Percentiles rank a stretch among this genome's conserved stretches.
phyloP scores from a whole-genome alignment of 2,113 vertebrate genomes.

The Equus przewalskii region DNA sequence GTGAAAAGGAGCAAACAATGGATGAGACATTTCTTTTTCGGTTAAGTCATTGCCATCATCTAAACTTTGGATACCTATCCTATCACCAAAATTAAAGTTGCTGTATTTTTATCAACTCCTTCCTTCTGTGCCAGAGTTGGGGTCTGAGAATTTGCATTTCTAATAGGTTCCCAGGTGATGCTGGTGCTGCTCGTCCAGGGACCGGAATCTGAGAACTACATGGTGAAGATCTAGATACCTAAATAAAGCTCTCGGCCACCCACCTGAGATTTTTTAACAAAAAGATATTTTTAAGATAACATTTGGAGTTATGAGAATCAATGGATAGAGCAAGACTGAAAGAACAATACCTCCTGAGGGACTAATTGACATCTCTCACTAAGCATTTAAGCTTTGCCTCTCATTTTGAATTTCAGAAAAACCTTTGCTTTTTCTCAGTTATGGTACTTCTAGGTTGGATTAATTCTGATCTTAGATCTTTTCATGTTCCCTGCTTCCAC shows the following conservation, averaged over 20 bases:
- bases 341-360: background rate
- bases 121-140: background rate
- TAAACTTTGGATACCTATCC: background rate
- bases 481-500: background rate
- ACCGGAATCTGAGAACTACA: background rate
- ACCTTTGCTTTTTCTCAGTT: background rate
- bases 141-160: background rate
- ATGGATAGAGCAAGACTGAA: background rate
- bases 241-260: background rate
- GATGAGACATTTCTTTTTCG: background rate
- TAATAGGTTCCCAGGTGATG: background rate
- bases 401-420: conserved; percentile 37
- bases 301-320: conserved; percentile 32
- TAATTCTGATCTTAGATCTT: conserved; percentile 36
- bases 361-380: background rate
- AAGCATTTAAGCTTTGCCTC: background rate
- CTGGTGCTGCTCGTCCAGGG: background rate
- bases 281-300: conserved; percentile 1
- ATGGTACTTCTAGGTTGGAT: background rate
- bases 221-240: background rate
- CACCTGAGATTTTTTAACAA: background rate
- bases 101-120: background rate
- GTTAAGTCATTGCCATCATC: background rate
- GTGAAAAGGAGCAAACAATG: background rate
- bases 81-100: background rate